Conservation (phyloP, 1,140 invertebrate species). For the Drosophila carrolli region DNA sequence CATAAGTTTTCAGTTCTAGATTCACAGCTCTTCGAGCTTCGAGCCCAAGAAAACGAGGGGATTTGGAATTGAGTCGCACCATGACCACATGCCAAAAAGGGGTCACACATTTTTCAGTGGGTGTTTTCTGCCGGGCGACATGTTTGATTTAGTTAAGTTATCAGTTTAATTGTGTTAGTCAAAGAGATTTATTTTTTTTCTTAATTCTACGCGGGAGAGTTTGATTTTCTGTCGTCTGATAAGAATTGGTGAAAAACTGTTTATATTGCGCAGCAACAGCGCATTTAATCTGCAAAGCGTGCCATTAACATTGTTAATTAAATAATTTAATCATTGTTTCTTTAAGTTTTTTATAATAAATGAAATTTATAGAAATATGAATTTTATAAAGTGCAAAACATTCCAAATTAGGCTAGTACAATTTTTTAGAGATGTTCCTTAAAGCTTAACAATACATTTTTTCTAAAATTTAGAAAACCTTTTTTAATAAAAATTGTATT, state of each 20-base stretch:
- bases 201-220: constrained; percentile 23
- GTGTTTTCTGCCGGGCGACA: constrained; percentile 51
- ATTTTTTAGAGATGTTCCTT: no score
- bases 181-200: constrained; percentile 42
- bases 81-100: constrained; percentile 57
- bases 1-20: constrained; percentile 75
- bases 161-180: constrained; percentile 79
- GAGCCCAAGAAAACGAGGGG: constrained; percentile 9
- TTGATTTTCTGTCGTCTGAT: constrained; percentile 31
- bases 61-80: constrained; percentile 11
- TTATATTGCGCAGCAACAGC: not conserved
- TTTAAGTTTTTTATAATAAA: no score
- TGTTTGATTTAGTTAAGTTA: constrained; percentile 75
- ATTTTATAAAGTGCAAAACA: no score
- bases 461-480: no score
- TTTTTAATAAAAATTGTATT: no score
- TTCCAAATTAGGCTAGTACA: no score
- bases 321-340: not conserved
- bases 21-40: constrained; percentile 30
- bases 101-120: constrained; percentile 30
- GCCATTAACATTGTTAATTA: not conserved
- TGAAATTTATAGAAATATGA: no score
- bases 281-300: constrained; percentile 2
- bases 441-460: no score
- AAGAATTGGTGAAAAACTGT: constrained; percentile 1